A percentile compares a stretch with the other conserved stretches of the same genome.
Evolutionary conservation across 1,140 invertebrate species (phyloP).

Genomic region (Paralvinella palmiformis): DNA sequence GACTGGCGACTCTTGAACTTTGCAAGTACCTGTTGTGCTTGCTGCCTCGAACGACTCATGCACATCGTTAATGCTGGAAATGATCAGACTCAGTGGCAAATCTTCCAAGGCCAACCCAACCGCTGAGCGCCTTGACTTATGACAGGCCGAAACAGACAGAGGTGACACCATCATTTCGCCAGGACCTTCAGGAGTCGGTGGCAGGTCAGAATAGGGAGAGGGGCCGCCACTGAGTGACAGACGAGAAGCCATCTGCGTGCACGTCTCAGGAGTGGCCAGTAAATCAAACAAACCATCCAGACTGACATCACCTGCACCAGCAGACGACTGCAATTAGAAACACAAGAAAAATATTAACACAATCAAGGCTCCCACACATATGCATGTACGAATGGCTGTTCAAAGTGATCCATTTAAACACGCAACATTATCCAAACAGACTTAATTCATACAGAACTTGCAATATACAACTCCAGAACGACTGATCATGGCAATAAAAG

Average conservation of each 20-base stretch:
- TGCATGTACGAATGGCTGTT: no score
- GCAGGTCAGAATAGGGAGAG: slow-evolving; percentile 33
- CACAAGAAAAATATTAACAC: no score
- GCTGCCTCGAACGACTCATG: background rate
- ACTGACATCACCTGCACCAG: no score
- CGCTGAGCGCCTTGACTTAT: background rate
- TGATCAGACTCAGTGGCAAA: background rate
- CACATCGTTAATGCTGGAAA: background rate
- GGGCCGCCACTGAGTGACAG: background rate
- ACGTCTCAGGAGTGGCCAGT: background rate
- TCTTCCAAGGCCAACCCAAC: background rate
- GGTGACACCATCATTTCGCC: slow-evolving; percentile 18
- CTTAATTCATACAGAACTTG: no score
- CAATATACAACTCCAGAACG: no score
- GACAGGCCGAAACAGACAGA: background rate
- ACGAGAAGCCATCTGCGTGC: slow-evolving; percentile 20
- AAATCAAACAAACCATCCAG: background rate
- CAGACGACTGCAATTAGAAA: background rate
- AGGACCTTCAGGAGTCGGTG: slow-evolving; percentile 32
- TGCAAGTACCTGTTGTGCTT: background rate
- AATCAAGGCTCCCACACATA: no score
- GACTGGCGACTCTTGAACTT: background rate
- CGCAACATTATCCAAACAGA: no score
- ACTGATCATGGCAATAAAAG: no score
- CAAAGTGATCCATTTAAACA: no score